Conservation (phyloP, 2,113 vertebrate species). For the Syrmaticus mikado region DNA sequence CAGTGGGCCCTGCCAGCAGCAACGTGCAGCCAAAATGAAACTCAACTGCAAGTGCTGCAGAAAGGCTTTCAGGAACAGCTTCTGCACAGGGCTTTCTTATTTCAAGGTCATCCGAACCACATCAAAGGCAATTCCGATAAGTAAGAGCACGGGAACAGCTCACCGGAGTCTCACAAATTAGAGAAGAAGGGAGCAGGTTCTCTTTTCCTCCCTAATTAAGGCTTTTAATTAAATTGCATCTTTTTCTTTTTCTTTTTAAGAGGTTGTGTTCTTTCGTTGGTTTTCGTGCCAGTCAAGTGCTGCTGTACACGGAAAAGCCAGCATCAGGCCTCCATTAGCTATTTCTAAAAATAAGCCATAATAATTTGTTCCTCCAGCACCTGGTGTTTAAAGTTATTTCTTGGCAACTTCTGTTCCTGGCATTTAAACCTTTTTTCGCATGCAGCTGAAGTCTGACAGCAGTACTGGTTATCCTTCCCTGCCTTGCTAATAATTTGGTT, state of each 20-base stretch:
- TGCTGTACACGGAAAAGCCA: neutral
- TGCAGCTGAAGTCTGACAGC: slow-evolving; percentile 25
- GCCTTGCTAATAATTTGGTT: slow-evolving; percentile 48
- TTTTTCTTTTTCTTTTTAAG: neutral
- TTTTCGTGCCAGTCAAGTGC: neutral
- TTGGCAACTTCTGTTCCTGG: slow-evolving; percentile 11
- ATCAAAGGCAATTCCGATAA: neutral
- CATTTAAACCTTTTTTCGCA: slow-evolving; percentile 55
- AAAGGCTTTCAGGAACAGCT: neutral
- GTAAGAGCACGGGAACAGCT: neutral
- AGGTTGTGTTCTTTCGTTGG: neutral
- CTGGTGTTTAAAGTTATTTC: slow-evolving; percentile 41
- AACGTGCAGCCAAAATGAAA: neutral
- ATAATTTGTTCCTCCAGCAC: slow-evolving; percentile 37
- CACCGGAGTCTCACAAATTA: neutral
- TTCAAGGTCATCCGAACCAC: slow-evolving; percentile 4
- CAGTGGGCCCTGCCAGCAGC: neutral
- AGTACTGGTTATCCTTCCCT: slow-evolving; percentile 34
- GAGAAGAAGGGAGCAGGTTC: neutral
- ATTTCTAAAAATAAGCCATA: slow-evolving; percentile 33
- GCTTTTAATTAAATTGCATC: neutral
- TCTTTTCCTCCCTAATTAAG: neutral
- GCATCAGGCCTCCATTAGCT: neutral
- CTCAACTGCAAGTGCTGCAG: neutral
- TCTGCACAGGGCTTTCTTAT: neutral